Evolutionary conservation across 2,797 vertebrate genomes (phyloP).

Genomic region (Mormyrus proboscirostris): DNA sequence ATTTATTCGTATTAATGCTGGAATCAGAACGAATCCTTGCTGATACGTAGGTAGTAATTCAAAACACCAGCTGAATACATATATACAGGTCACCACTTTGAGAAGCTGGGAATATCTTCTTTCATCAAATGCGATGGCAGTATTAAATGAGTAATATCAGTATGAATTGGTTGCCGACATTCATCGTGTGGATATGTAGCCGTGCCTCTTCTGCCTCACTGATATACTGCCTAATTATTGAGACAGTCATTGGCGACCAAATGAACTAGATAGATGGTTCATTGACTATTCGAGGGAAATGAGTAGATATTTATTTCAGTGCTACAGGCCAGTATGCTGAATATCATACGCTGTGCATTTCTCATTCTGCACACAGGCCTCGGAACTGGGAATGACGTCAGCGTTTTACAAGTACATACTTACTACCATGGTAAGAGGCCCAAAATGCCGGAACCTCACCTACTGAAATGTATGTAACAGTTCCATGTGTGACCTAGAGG

Average conservation of each 20-base stretch:
- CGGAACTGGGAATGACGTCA: slow-evolving; percentile 78
- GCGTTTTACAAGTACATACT: slow-evolving; percentile 86
- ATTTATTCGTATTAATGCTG: not conserved
- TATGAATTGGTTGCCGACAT: not conserved
- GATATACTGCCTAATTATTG: not conserved
- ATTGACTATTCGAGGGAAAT: not conserved
- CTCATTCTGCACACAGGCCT: slow-evolving; percentile 55
- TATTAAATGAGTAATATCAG: not conserved
- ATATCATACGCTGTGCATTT: not conserved
- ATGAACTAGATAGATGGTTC: not conserved
- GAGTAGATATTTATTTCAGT: not conserved
- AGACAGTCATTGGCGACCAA: not conserved
- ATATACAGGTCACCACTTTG: not conserved
- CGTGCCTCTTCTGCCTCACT: not conserved
- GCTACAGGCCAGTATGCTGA: not conserved
- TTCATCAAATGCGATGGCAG: not conserved
- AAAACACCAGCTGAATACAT: not conserved
- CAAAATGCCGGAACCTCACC: not conserved
- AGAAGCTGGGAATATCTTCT: not conserved
- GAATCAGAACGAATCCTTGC: not conserved
- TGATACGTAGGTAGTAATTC: not conserved
- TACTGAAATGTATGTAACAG: not conserved
- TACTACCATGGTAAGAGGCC: slow-evolving; percentile 72
- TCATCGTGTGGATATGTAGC: not conserved
- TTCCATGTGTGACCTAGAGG: not conserved